A percentile compares a stretch with the other conserved stretches of the same genome.
Conservation (phyloP, 2,797 vertebrate species). For the Acanthurus lineatus region DNA sequence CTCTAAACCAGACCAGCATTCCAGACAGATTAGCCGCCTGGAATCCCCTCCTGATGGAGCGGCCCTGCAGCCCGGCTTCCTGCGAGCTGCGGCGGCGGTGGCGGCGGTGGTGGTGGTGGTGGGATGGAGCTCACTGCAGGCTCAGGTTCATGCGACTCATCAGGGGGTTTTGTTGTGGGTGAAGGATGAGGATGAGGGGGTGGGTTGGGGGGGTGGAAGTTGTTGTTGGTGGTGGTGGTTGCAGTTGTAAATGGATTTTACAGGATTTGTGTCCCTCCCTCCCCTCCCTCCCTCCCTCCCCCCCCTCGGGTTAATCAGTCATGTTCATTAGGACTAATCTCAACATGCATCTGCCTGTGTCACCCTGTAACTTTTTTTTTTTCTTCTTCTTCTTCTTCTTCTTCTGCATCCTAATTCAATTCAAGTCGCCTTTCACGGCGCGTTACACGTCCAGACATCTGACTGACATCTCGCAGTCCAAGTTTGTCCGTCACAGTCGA, state of each 20-base stretch:
- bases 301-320: conserved; percentile 44
- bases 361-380: conserved; percentile 1
- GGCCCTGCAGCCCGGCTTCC: conserved; percentile 41
- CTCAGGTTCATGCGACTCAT: conserved; percentile 22
- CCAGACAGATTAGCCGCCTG: conserved; percentile 84
- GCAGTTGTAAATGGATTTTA: conserved; percentile 68
- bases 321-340: conserved; percentile 70
- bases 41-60: conserved; percentile 67
- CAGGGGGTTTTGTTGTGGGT: conserved; percentile 41
- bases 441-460: conserved; percentile 41
- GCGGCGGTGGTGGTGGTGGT: neutral
- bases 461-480: conserved; percentile 53
- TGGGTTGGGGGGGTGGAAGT: too few relatives aligned
- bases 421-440: conserved; percentile 26
- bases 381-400: conserved; percentile 2
- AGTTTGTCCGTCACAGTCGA: conserved; percentile 51
- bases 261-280: conserved; percentile 66
- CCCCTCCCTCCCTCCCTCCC: neutral
- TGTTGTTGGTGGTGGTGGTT: neutral
- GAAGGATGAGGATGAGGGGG: conserved; percentile 5
- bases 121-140: conserved; percentile 31
- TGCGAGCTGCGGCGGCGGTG: conserved; percentile 6
- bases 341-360: conserved; percentile 51
- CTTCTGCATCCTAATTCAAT: conserved; percentile 50
- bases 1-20: conserved; percentile 77